Evolutionary conservation across 2,797 vertebrate species (phyloP), one percentile per base, ranked within the genome.

Genomic region (Halcyon leucocephala): DNA sequence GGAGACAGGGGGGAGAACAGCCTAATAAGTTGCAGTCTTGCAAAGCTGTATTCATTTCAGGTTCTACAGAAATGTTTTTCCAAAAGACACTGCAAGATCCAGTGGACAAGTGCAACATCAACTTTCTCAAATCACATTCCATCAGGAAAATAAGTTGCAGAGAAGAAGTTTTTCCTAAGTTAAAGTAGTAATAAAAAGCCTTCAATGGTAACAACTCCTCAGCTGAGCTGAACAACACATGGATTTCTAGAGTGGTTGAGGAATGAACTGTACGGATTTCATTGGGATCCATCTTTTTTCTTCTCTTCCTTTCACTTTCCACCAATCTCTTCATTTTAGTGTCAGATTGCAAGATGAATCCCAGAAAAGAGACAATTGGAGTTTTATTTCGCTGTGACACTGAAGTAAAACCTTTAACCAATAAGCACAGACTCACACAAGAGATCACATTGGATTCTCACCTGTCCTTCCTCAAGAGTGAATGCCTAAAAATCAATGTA

Each of bases 61-160:
- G 97, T 98, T 98, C 97, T 98, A 97, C 94, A 82, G 98, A 83
- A 98, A 98, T 60, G 94, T 97, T 62, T 92, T 98, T 95, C 98
- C 97, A 61, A 98, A 98, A 88, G 98, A 98, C 80, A 95, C 98
- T 39, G 96, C 98, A 80, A 98, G 99, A 87, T 98, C 98, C 58
- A 98, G 98, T 41, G 98, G 98, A 98, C 98, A 97, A 95, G 73
- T 28, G 19, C 33, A 65, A 28, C 35, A 61, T 7, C 25, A 48
- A 13, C 16, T 64, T 87, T 46, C 46, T 65, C 16, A 0, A 67
- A 49, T 29, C 20, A 48, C 39, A 67, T 61, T 25, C 74, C 60
- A 20, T 64, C 44, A 37, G n/a, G 51, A 84, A 82, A 89, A 31
- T 10, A 62, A 73, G n/a, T 26, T 28, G 21, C 58, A 55, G 49